Percentiles rank a stretch among this genome's conserved stretches.
These are phyloP conservation scores for Megaceryle maxima DNA, from an alignment of 2,113 vertebrate genomes.

Conservation along the genomic window DNA sequence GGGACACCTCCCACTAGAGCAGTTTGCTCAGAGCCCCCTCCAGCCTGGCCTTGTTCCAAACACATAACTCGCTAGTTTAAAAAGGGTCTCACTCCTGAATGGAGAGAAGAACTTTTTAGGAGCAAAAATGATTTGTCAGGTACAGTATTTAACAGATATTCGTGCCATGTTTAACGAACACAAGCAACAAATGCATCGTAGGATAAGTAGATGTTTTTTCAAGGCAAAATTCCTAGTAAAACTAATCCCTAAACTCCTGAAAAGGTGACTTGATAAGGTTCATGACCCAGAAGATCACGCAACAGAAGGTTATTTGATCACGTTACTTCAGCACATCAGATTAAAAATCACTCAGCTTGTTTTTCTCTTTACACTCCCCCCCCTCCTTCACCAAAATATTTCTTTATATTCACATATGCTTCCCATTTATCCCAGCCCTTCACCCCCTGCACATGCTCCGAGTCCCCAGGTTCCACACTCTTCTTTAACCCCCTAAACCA, in stretches of 20 bases:
- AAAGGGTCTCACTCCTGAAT: neutral
- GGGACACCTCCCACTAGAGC: neutral
- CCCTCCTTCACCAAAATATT: neutral
- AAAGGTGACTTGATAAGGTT: too few relatives aligned
- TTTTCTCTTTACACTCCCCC: neutral
- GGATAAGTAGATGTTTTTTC: neutral
- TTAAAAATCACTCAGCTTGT: neutral
- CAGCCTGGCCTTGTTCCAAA: neutral
- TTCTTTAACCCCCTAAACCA: constrained; percentile 14
- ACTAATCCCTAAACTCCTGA: neutral
- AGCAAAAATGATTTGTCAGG: neutral
- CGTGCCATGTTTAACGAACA: neutral
- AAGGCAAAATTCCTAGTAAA: neutral
- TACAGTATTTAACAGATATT: neutral
- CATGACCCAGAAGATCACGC: neutral
- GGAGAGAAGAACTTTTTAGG: neutral
- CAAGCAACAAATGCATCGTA: neutral
- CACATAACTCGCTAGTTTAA: neutral
- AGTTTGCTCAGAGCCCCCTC: neutral
- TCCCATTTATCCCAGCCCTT: constrained; percentile 31
- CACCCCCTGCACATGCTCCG: fast-evolving
- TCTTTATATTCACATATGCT: constrained; percentile 2
- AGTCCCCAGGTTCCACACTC: neutral
- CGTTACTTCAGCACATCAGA: neutral
- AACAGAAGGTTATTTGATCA: neutral